Percentiles rank a stretch among this genome's conserved stretches.
These are phyloP conservation scores for Hyalella azteca DNA, from an alignment of 2,888 invertebrate species.

Conservation along the genomic window DNA sequence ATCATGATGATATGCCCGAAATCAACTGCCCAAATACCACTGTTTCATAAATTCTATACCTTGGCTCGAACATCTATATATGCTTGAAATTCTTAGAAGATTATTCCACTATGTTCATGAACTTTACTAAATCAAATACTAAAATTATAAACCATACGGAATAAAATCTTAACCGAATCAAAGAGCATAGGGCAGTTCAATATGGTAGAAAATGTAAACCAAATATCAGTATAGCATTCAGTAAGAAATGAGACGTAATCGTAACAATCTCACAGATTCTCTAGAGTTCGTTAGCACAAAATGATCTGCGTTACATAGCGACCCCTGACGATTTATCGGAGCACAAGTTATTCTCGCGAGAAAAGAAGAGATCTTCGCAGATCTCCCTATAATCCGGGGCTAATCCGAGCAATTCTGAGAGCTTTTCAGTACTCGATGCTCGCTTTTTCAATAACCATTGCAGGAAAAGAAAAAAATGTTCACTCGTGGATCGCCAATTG, in stretches of 20 bases:
- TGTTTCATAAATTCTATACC: too few relatives aligned
- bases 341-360: background rate
- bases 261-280: background rate
- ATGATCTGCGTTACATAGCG: background rate
- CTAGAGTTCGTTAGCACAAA: background rate
- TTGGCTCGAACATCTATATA: too few relatives aligned
- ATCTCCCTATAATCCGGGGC: background rate
- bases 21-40: too few relatives aligned
- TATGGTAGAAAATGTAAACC: too few relatives aligned
- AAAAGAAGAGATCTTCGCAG: slow-evolving; percentile 10
- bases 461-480: background rate
- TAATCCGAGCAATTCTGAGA: slow-evolving; percentile 14
- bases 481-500: background rate
- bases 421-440: slow-evolving; percentile 1
- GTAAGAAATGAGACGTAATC: background rate
- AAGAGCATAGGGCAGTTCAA: too few relatives aligned
- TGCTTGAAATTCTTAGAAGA: too few relatives aligned
- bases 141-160: too few relatives aligned
- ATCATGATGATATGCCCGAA: too few relatives aligned
- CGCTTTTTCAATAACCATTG: background rate
- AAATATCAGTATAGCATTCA: background rate
- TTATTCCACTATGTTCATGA: too few relatives aligned
- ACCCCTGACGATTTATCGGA: background rate
- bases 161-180: too few relatives aligned
- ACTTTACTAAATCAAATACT: too few relatives aligned